Conservation (phyloP, 92 coral and sea anemone species). For the Palythoa grandis region DNA sequence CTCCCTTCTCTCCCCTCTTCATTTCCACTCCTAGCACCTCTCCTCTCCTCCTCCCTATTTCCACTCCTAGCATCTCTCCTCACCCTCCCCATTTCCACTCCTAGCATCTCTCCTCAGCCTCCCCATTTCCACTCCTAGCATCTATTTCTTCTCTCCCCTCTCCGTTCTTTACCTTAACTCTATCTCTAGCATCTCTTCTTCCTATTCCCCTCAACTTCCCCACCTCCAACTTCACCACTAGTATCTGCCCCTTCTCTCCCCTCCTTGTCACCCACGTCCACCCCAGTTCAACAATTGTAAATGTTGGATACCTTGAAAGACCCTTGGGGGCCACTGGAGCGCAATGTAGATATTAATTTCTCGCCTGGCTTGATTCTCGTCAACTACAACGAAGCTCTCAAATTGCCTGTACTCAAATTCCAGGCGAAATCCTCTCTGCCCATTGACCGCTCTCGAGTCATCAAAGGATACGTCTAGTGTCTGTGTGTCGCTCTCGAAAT, state of each 20-base stretch:
- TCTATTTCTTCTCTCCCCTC: background rate
- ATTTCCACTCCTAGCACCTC: too few relatives aligned
- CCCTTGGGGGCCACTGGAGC: slow-evolving; percentile 73
- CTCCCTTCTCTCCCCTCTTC: background rate
- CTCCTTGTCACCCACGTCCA: background rate
- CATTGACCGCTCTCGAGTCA: background rate
- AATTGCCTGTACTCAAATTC: slow-evolving; percentile 87
- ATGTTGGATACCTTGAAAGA: slow-evolving; percentile 58
- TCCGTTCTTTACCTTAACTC: too few relatives aligned
- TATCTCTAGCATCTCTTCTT: background rate
- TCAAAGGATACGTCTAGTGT: slow-evolving; percentile 55
- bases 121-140: too few relatives aligned
- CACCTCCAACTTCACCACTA: background rate
- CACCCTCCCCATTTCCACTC: too few relatives aligned
- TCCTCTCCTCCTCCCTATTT: too few relatives aligned
- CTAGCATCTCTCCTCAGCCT: too few relatives aligned
- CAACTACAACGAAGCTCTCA: slow-evolving; percentile 73
- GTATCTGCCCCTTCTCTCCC: background rate
- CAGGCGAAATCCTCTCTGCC: slow-evolving; percentile 58
- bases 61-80: too few relatives aligned
- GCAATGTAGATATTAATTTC: slow-evolving; percentile 60
- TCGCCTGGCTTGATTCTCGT: slow-evolving; percentile 46
- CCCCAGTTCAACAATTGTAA: background rate
- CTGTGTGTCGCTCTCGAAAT: slow-evolving; percentile 82
- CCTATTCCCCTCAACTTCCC: background rate